Evolutionary conservation across 2,113 vertebrate genomes (phyloP).

Genomic region (Megatriorchis doriae): DNA sequence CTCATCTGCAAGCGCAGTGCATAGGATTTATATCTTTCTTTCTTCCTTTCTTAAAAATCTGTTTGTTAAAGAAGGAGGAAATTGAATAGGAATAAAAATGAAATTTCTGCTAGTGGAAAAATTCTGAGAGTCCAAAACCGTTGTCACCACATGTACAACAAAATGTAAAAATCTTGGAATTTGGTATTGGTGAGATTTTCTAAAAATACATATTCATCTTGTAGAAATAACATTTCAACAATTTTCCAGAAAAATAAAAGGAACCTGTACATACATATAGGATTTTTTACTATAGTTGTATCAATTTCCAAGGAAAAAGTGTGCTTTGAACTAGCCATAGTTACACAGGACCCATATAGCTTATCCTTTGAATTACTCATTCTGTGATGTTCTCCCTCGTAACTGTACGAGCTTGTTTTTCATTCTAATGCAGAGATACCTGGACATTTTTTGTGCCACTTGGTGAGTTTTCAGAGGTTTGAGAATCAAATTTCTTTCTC

Average conservation of each 20-base stretch:
- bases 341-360: background rate
- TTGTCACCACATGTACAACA: rapidly evolving
- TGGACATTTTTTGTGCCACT: background rate
- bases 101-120: background rate
- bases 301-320: background rate
- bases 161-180: background rate
- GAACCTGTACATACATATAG: background rate
- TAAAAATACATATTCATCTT: background rate
- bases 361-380: background rate
- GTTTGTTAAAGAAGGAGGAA: background rate
- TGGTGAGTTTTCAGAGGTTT: background rate
- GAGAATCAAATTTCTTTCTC: background rate
- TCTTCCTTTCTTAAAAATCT: background rate
- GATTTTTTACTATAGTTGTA: background rate
- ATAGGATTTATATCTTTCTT: background rate
- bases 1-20: background rate
- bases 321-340: background rate
- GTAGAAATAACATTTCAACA: background rate
- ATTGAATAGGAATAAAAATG: background rate
- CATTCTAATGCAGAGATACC: background rate
- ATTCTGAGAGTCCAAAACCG: background rate
- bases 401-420: background rate
- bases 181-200: background rate
- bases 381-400: background rate
- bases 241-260: background rate